Percentiles rank a stretch among this genome's conserved stretches.
phyloP scores from a whole-genome alignment of 2,113 vertebrate genomes.

The Microtus pennsylvanicus region DNA sequence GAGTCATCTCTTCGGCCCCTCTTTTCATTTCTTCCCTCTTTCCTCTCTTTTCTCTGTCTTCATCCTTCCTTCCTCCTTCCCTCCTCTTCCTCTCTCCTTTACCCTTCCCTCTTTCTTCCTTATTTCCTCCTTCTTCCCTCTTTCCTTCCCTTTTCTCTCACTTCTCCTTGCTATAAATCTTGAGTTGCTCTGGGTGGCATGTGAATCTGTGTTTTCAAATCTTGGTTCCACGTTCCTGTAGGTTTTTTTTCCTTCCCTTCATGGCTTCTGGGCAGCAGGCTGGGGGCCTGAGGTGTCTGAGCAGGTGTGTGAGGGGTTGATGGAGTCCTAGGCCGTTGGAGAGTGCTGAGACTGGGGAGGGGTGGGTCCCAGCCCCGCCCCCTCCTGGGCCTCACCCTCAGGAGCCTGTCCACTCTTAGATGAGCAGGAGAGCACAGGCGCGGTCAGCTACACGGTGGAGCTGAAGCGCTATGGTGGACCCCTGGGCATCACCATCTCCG shows the following conservation, averaged over 20 bases:
- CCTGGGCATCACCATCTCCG: constrained; percentile 98
- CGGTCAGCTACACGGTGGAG: constrained; percentile 98
- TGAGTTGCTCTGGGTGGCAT: background rate
- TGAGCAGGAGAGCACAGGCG: constrained; percentile 96
- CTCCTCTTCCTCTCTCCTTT: background rate
- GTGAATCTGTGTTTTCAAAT: background rate
- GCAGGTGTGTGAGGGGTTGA: background rate
- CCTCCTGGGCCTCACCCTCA: background rate
- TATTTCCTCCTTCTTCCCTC: too few species aligned
- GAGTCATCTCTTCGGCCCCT: background rate
- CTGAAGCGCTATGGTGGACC: constrained; percentile 96
- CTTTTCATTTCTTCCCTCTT: background rate
- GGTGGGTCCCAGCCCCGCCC: background rate
- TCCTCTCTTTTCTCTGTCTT: too few species aligned
- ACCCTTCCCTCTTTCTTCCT: background rate
- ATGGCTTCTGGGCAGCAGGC: background rate
- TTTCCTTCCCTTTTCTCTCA: too few species aligned
- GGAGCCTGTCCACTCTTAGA: constrained; percentile 86
- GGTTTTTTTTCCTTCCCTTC: background rate
- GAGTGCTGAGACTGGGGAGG: background rate
- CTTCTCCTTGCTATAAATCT: background rate
- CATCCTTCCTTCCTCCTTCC: background rate
- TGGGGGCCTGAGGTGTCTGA: background rate
- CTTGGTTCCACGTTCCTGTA: background rate
- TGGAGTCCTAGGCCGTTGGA: background rate